Evolutionary conservation across 2,113 vertebrate genomes (phyloP), one percentile per base, ranked within the genome.

Genomic region (Phaethon lepturus): DNA sequence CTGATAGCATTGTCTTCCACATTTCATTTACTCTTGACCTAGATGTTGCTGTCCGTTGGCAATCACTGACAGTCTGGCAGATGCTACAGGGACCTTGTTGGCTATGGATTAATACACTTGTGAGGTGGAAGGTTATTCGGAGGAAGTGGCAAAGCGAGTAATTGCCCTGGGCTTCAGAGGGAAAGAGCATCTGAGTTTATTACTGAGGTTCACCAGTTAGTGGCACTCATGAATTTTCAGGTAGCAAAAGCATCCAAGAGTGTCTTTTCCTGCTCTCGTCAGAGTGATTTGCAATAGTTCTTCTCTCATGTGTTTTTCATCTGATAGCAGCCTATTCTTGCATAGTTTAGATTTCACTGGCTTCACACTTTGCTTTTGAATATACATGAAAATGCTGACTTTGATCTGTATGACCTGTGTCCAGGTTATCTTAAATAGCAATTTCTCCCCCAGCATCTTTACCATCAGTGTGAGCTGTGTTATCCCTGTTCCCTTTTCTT

Each of bases 191-290:
- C 62, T 18, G 47, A 44, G 53, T 88, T 90, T 66, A 71, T 86
- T 83, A 42, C 76, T 67, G 22, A 64, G 24, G 35, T 87, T 96
- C 60, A 56, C 64, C 76, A 86, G 40, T 64, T 75, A 89, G 79
- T 83, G 83, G 87, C 67, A 85, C 58, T 91, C 90, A 74, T 17
- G 64, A 84, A 53, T 94, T 92, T 88, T 62, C 75, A 93, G 72
- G 88, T 71, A 86, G 62, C 67, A 88, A 77, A 86, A 78, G 40
- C 42, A 77, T 52, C 69, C 33, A 52, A 69, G 49, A 23, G 23
- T 52, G 52, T 26, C 3, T 52, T 55, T 88, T n/a, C 42, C 63
- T 84, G 67, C 44, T 78, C 58, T 82, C 17, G 33, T 59, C 44
- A 73, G 66, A 5, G 35, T 33, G 10, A 28, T 87, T 56, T 63